Percentiles rank a stretch among this genome's conserved stretches.
phyloP scores from a whole-genome alignment of 2,113 vertebrate genomes.

The Reinhardtius hippoglossoides region DNA sequence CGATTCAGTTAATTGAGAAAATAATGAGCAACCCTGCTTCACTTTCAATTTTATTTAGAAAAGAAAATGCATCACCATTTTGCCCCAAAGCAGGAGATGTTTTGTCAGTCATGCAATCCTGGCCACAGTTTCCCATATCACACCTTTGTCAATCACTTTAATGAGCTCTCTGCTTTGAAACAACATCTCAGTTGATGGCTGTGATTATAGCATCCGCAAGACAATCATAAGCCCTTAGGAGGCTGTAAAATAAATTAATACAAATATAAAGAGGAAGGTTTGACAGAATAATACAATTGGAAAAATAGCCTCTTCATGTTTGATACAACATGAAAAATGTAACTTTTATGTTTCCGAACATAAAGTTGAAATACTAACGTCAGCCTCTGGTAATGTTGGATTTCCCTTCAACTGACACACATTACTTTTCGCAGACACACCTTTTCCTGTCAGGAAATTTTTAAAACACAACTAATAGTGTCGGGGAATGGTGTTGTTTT shows the following conservation, averaged over 20 bases:
- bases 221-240: background rate
- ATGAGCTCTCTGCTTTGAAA: slow-evolving; percentile 20
- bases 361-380: background rate
- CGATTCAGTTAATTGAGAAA: too few relatives aligned
- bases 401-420: background rate
- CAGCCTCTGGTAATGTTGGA: background rate
- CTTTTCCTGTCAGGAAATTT: background rate
- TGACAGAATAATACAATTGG: too few relatives aligned
- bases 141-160: slow-evolving; percentile 27
- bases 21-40: too few relatives aligned
- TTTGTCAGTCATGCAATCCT: background rate
- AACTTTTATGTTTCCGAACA: too few relatives aligned
- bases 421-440: background rate
- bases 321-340: too few relatives aligned
- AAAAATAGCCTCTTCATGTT: too few relatives aligned
- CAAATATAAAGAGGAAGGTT: background rate
- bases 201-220: background rate
- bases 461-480: background rate
- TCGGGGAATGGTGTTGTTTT: background rate
- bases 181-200: background rate
- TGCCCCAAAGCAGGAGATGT: background rate
- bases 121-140: background rate
- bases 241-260: background rate
- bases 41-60: background rate
- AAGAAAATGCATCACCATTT: background rate